phyloP scores from a whole-genome alignment of 2,888 invertebrate species.

The Eumerus sabulonum region DNA sequence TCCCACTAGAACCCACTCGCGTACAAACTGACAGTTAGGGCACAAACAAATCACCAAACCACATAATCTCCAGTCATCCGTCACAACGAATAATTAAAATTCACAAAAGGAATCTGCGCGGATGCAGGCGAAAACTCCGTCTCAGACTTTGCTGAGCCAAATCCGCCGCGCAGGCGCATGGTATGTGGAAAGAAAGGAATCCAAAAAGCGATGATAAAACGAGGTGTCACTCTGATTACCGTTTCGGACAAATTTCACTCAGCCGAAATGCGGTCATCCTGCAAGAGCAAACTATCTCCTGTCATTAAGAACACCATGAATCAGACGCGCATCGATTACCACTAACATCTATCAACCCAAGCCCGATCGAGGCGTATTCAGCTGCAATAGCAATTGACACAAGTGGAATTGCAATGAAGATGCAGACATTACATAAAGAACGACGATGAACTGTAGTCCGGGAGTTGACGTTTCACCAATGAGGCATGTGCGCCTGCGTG shows the following conservation, averaged over 20 bases:
- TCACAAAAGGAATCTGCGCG: conserved; percentile 16
- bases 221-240: conserved; percentile 57
- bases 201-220: conserved; percentile 5
- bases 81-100: conserved; percentile 54
- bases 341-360: conserved; percentile 51
- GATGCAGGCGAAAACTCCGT: conserved; percentile 25
- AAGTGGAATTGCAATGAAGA: conserved; percentile 54
- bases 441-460: not conserved
- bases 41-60: conserved; percentile 46
- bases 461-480: conserved; percentile 23
- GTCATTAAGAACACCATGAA: conserved; percentile 44
- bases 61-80: conserved; percentile 31
- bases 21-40: conserved; percentile 39
- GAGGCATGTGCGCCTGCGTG: conserved; percentile 41
- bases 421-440: conserved; percentile 47
- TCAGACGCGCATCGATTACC: conserved; percentile 48
- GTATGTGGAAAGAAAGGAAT: conserved; percentile 13
- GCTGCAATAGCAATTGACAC: conserved; percentile 61
- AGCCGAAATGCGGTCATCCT: conserved; percentile 53
- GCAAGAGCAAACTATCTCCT: conserved; percentile 18
- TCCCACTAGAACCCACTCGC: conserved; percentile 26
- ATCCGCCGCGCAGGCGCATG: conserved; percentile 20
- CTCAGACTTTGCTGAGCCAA: conserved; percentile 33
- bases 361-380: conserved; percentile 31
- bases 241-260: conserved; percentile 42